These are phyloP conservation scores for Protula sp. DNA, from an alignment of 2,888 invertebrate genomes.

Conservation along the genomic window DNA sequence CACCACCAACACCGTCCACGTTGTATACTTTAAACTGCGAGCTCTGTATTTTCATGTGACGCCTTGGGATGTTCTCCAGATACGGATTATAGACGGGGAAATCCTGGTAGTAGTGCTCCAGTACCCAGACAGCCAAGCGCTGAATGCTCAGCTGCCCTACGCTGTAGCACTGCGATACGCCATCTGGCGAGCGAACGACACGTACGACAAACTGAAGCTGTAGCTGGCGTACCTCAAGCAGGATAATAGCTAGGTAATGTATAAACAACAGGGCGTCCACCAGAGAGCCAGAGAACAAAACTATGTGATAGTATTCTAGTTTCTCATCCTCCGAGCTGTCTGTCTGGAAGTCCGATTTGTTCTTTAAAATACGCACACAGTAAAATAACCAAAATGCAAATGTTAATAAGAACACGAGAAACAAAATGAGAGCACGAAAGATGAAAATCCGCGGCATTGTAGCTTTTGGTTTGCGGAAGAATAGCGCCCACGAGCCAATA, in stretches of 20 bases:
- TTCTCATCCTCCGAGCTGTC: conserved; percentile 24
- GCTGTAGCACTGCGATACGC: conserved; percentile 82
- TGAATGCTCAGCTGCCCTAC: conserved; percentile 20
- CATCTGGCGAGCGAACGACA: conserved; percentile 90
- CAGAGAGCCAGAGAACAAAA: conserved; percentile 86
- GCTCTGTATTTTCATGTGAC: conserved; percentile 27
- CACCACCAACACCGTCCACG: conserved; percentile 65
- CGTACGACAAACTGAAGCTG: conserved; percentile 71
- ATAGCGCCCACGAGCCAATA: conserved; percentile 88
- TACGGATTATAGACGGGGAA: conserved; percentile 97
- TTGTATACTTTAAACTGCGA: conserved; percentile 82
- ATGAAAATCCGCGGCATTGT: conserved; percentile 87
- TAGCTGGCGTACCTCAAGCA: conserved; percentile 87
- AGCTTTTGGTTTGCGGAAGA: conserved; percentile 75
- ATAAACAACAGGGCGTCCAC: conserved; percentile 91
- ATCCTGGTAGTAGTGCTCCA: conserved; percentile 89
- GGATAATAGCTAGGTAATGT: conserved; percentile 86
- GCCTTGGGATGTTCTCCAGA: conserved; percentile 37
- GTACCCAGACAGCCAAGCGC: conserved; percentile 74
- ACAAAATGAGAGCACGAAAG: conserved; percentile 81
- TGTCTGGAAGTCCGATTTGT: no score
- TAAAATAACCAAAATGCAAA: conserved; percentile 99
- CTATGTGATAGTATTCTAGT: conserved; percentile 70
- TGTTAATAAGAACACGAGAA: conserved; percentile 82
- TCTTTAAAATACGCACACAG: conserved; percentile 69